Evolutionary conservation across 2,797 vertebrate species (phyloP).

Genomic region (Eleutherodactylus coqui): DNA sequence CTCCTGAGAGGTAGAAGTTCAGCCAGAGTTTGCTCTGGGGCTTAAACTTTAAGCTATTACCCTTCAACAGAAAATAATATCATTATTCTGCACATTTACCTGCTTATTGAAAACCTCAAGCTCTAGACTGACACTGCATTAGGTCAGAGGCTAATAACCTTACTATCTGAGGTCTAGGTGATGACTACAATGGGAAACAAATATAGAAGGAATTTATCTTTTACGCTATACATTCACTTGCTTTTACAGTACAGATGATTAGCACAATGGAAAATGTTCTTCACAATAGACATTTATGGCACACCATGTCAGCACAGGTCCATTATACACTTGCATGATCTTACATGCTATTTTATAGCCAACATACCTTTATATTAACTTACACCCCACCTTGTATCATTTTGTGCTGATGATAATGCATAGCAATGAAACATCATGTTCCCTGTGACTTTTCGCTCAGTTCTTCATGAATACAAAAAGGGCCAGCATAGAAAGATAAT

Average conservation of each 20-base stretch:
- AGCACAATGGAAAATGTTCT: neutral
- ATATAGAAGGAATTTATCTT: neutral
- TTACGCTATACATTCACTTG: neutral
- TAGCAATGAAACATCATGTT: too few species aligned
- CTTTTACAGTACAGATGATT: neutral
- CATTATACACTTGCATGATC: too few species aligned
- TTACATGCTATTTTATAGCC: neutral
- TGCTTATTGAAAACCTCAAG: conserved; percentile 26
- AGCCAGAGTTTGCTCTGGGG: conserved; percentile 55
- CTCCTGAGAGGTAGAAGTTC: conserved; percentile 51
- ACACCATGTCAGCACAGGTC: too few species aligned
- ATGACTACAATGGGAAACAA: neutral
- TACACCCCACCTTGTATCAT: too few species aligned
- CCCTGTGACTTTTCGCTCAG: too few species aligned
- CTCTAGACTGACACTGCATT: neutral
- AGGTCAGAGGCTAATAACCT: neutral
- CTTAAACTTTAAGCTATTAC: conserved; percentile 43
- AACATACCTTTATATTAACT: neutral
- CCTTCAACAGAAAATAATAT: conserved; percentile 23
- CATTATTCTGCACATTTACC: conserved; percentile 2
- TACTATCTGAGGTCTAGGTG: neutral
- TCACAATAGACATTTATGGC: too few species aligned
- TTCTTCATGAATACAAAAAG: too few species aligned
- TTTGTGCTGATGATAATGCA: too few species aligned
- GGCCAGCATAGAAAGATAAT: too few species aligned